Conservation (phyloP, 2,113 vertebrate species). For the Panurus biarmicus region DNA sequence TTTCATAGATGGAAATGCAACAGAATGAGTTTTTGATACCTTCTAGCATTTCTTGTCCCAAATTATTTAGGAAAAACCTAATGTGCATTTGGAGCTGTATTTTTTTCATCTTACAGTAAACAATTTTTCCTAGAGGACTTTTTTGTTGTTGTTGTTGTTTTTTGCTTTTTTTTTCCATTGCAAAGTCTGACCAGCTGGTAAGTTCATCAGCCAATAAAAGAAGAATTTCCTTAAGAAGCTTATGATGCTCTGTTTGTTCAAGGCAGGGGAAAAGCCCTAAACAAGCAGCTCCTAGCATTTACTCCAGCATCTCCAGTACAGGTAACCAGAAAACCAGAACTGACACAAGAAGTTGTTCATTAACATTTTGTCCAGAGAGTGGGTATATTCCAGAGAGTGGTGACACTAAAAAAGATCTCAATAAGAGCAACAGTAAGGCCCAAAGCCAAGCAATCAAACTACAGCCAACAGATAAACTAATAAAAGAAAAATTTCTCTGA, state of each 20-base stretch:
- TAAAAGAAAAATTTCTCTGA: neutral
- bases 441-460: neutral
- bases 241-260: neutral
- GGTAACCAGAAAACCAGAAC: neutral
- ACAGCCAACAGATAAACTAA: neutral
- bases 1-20: neutral
- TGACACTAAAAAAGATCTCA: neutral
- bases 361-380: neutral
- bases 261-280: neutral
- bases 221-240: neutral
- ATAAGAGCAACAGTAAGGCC: neutral
- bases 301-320: neutral
- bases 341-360: neutral
- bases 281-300: neutral
- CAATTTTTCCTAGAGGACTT: neutral
- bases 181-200: neutral
- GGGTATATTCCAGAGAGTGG: neutral
- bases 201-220: neutral
- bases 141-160: constrained; percentile 48
- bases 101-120: neutral
- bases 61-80: neutral
- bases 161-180: neutral
- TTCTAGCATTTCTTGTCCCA: neutral
- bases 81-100: neutral
- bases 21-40: neutral